phyloP scores from a whole-genome alignment of 1,140 invertebrate species.

The Paraescarpia echinospica region DNA sequence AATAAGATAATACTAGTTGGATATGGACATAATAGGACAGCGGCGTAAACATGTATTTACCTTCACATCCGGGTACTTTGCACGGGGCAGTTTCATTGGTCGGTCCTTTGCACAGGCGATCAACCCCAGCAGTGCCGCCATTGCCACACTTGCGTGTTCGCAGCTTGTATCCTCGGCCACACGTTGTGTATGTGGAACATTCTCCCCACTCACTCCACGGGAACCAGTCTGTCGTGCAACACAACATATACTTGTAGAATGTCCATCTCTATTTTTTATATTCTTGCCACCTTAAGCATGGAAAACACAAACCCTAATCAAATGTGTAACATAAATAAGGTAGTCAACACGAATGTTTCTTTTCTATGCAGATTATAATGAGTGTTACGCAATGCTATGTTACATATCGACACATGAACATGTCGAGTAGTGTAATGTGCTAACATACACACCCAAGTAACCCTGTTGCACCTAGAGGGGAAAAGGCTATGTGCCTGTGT shows the following conservation, averaged over 20 bases:
- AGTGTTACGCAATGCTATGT: background rate
- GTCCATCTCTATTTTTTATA: background rate
- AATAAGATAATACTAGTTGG: no score
- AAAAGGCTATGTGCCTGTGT: background rate
- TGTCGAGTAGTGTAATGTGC: background rate
- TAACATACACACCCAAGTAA: no score
- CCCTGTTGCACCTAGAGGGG: background rate
- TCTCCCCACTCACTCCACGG: slow-evolving; percentile 25
- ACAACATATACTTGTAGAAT: background rate
- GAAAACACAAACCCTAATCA: background rate
- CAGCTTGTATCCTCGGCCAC: slow-evolving; percentile 16
- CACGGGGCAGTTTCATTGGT: slow-evolving; percentile 41
- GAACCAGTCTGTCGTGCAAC: slow-evolving; percentile 20
- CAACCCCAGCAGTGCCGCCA: slow-evolving; percentile 40
- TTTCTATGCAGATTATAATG: background rate
- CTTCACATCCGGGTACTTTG: slow-evolving; percentile 37
- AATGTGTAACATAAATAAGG: background rate
- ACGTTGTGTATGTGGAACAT: slow-evolving; percentile 19
- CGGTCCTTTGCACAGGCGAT: slow-evolving; percentile 46
- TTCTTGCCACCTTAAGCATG: background rate
- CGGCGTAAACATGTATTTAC: slow-evolving; percentile 25
- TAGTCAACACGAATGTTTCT: background rate
- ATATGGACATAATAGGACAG: no score
- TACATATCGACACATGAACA: background rate
- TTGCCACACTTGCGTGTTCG: slow-evolving; percentile 29